Evolutionary conservation across 1,140 invertebrate genomes (phyloP), one percentile per base, ranked within the genome.

Genomic region (Papilio aristodemus): DNA sequence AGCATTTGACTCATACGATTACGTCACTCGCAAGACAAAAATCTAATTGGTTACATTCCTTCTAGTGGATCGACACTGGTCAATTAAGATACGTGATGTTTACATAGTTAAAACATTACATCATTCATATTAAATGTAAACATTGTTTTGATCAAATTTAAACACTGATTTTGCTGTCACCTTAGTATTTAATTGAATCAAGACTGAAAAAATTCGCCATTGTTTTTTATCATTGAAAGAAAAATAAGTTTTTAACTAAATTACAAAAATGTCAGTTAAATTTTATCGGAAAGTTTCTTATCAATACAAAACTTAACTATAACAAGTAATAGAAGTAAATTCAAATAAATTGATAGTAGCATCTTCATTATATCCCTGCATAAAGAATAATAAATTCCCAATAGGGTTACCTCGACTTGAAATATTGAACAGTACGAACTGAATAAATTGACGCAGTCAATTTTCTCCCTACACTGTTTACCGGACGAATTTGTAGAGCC

Each of bases 391-490:
- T 50, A 50, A 50, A 22, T 50, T 50, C 17, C 19, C 19, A 54
- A 54, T 54, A 54, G 19, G 17, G 46, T 54, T 27, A 27, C 7
- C 32, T 13, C 3, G n/a, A 36, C 13, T 36, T 36, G 32, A 59
- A 59, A 59, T 36, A 59, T 59, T 36, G 32, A 58, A n/a, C 19
- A 58, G 25, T n/a, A 6, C 22, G 14, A 59, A 62, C 14, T 5
- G 59, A 38, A 62, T 62, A 62, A 62, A 62, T 62, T 57, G 63
- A 54, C 38, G 37, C 19, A 63, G 60, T 70, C 69, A 70, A 70
- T 66, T 70, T 70, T 60, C 25, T 54, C 60, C 37, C 59, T 8
- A 22, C 37, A 7, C 36, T 67, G 36, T 67, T 67, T 70, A 54
- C 37, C 46, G 54, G 41, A 59, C 59, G 60, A 70, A 70, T 70